Base-by-base conservation (phyloP, 2,888 invertebrate species). In the Pycnomerus fuliginosus region DNA sequence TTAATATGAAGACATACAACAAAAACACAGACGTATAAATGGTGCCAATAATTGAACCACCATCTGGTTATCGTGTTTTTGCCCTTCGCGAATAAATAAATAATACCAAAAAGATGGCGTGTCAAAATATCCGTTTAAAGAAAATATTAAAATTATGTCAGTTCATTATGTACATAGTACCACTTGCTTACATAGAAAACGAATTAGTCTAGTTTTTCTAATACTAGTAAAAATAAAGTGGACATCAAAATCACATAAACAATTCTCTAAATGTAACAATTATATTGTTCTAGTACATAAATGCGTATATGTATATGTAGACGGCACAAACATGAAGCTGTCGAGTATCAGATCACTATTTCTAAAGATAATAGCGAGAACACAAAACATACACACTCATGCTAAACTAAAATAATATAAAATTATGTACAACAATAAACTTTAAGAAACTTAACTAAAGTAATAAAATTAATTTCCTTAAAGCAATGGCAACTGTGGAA, bases 241-340 rank as follows among this genome's bases (percentile, higher is more conserved):
- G 60, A 67, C 65, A 64, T 65, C 64, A 67, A 66, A 67, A 66
- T 62, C 61, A 67, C 68, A 68, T 66, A 69, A 67, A 68, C 60
- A 67, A 68, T 67, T 60, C n/a, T 66, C 68, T 68, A 68, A 66
- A 58, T 65, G 57, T 68, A 67, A 68, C 67, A 67, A 67, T 61
- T 48, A 62, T 25, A 7, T 56, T 60, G 58, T 57, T 62, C 64
- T 68, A 67, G 61, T 64, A 68, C 65, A 66, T 65, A 66, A 67
- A 65, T 66, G 64, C 64, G 50, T 59, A 58, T 59, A 56, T 52
- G 50, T 52, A 56, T 50, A 44, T 55, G 56, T 39, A 61, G 61
- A 67, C 65, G 65, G 63, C 62, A 68, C 67, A 64, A 64, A 67
- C 64, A 67, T 65, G 59, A 68, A 68, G 65, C 66, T 63, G 58